Evolutionary conservation across 2,113 vertebrate genomes (phyloP).

Genomic region (Polypterus bichir): DNA sequence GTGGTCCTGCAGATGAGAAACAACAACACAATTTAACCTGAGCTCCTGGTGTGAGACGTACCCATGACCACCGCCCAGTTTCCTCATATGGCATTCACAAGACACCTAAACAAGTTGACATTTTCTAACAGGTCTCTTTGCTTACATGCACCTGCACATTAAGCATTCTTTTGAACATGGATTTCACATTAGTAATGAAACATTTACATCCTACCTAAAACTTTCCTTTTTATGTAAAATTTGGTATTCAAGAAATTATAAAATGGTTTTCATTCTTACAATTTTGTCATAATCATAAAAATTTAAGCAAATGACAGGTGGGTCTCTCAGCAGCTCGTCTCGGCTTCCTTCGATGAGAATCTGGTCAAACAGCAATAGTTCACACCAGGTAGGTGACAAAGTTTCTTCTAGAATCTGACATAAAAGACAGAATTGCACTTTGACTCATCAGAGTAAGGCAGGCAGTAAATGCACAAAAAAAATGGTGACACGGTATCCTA

Average conservation of each 20-base stretch:
- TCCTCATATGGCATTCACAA: no score
- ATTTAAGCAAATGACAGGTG: conserved; percentile 65
- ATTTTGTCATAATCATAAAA: conserved; percentile 68
- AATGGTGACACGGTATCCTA: background rate
- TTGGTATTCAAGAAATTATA: background rate
- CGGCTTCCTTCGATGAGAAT: conserved; percentile 71
- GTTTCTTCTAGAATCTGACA: conserved; percentile 65
- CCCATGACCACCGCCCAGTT: no score
- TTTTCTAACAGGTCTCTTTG: no score
- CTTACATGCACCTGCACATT: no score
- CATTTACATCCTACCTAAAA: no score
- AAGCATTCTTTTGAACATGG: no score
- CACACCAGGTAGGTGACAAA: conserved; percentile 77
- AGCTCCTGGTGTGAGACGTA: no score
- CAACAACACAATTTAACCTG: background rate
- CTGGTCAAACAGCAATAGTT: conserved; percentile 75
- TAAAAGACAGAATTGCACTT: no score
- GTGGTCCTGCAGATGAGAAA: background rate
- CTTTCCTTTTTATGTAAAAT: no score
- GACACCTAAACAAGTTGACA: no score
- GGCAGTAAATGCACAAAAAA: background rate
- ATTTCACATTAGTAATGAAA: no score
- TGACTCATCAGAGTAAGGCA: background rate
- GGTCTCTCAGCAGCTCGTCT: conserved; percentile 68
- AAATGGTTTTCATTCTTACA: conserved; percentile 37